Conservation (phyloP, 2,888 invertebrate species). For the Cephus sareptanus region DNA sequence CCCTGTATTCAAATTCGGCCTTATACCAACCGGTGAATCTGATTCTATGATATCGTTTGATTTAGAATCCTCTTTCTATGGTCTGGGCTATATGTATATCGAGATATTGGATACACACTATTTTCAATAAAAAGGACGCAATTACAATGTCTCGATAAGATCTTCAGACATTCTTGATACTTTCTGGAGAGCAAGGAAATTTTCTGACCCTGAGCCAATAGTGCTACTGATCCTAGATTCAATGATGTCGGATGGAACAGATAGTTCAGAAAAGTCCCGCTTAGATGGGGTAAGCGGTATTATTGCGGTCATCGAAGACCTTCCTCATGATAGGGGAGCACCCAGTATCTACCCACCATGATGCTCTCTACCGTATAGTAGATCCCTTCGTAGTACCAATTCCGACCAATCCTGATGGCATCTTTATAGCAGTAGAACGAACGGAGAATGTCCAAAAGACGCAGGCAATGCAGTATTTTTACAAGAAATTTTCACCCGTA, state of each 20-base stretch:
- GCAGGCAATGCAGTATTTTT: not conserved
- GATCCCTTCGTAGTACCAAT: slow-evolving; percentile 9
- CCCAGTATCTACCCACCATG: not conserved
- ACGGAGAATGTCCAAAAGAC: not conserved
- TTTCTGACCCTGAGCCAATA: not conserved
- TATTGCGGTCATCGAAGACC: slow-evolving; percentile 40
- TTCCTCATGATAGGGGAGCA: not conserved
- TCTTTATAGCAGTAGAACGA: slow-evolving; percentile 13
- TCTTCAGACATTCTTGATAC: not conserved
- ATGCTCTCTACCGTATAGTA: slow-evolving; percentile 1
- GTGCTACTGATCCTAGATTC: slow-evolving; percentile 34
- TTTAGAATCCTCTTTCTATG: slow-evolving; percentile 2
- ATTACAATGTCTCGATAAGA: not conserved
- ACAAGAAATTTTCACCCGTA: no score
- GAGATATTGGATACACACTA: not conserved
- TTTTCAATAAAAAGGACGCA: not conserved
- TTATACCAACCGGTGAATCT: slow-evolving; percentile 23
- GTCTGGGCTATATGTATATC: not conserved
- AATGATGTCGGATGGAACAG: slow-evolving; percentile 42
- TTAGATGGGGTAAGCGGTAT: slow-evolving; percentile 44
- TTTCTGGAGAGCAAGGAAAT: not conserved
- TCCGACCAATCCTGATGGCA: slow-evolving; percentile 19
- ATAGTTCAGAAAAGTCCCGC: slow-evolving; percentile 44
- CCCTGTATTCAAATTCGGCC: slow-evolving; percentile 30
- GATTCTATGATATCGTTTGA: slow-evolving; percentile 21